Evolutionary conservation across 2,113 vertebrate genomes (phyloP).

Genomic region (Mionectes macconnelli): DNA sequence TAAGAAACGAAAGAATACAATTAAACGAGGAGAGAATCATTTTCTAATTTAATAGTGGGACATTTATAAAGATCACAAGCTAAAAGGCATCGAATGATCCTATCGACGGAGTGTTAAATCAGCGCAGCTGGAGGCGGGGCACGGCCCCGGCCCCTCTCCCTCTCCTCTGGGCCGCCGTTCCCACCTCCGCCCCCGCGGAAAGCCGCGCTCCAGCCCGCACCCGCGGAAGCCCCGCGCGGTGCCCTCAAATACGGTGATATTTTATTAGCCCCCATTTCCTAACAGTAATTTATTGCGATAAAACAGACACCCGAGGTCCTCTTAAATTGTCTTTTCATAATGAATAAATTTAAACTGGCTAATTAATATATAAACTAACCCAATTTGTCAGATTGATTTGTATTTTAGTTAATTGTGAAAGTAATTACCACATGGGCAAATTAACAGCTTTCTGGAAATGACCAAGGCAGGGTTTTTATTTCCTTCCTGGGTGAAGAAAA

Average conservation of each 20-base stretch:
- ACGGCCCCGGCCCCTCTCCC: neutral
- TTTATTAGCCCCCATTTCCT: constrained; percentile 79
- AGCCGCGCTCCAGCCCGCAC: neutral
- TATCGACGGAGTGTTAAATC: constrained; percentile 80
- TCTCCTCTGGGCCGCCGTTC: neutral
- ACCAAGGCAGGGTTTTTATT: constrained; percentile 87
- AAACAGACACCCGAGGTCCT: constrained; percentile 85
- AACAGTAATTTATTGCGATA: constrained; percentile 87
- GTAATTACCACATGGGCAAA: constrained; percentile 94
- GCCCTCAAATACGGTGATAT: constrained; percentile 52
- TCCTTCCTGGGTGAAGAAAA: constrained; percentile 91
- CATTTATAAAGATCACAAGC: constrained; percentile 86
- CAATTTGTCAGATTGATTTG: constrained; percentile 99
- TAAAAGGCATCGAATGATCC: constrained; percentile 78
- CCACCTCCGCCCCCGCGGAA: neutral
- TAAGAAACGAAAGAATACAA: constrained; percentile 85
- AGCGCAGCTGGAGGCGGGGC: neutral
- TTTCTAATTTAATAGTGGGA: constrained; percentile 86
- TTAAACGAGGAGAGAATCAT: constrained; percentile 87
- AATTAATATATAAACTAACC: constrained; percentile 98
- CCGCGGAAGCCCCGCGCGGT: constrained; percentile 13
- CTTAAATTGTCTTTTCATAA: constrained; percentile 96
- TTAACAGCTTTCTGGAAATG: constrained; percentile 96
- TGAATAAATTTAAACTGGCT: constrained; percentile 91
- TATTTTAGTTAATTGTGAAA: constrained; percentile 99